Base-by-base conservation (phyloP, 2,113 vertebrate species). In the Siniperca knerii region DNA sequence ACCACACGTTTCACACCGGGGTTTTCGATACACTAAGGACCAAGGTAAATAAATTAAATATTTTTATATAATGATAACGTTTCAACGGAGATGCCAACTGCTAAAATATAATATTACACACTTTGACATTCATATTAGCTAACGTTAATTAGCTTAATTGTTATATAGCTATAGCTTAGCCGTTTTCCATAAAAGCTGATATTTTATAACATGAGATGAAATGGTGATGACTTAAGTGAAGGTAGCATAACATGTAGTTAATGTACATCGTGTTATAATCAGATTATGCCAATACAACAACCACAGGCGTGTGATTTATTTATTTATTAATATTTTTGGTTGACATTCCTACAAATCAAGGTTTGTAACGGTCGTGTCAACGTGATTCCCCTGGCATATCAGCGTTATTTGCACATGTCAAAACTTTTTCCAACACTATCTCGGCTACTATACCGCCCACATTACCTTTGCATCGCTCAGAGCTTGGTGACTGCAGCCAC, bases 1-100 rank as follows among this genome's bases (percentile, higher is more conserved):
- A 29, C 2, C 2, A 13, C 37, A 2, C 0, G 0, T 1, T 8
- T 54, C 8, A 9, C 25, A 23, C 5, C 1, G 62, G 61, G 40
- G 42, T 23, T 42, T 21, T 66, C 21, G 0, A 16, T 2, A 33
- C 4, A 40, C 23, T 0, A 8, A 80, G 50, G 82, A 74, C 29
- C 61, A 93, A 92, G 92, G 93, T 93, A 94, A 90, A 50, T 18
- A 0, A 29, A 42, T 73, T 5, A 23, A 21, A 29, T 40, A 3
- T 37, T 6, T 33, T 57, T 62, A 13, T 37, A 18, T 25, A 54
- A 54, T 54, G 6, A 58, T 20, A 48, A 18, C 33, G 2, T 44
- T 12, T 1, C 9, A 6, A 23, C 21, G 1, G 11, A 57, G 8
- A 69, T 29, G 6, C 9, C 3, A 62, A 58, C 13, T 46, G 54